Evolutionary conservation across 1,140 invertebrate genomes (phyloP).

Genomic region (Ceratosolen fusciceps): DNA sequence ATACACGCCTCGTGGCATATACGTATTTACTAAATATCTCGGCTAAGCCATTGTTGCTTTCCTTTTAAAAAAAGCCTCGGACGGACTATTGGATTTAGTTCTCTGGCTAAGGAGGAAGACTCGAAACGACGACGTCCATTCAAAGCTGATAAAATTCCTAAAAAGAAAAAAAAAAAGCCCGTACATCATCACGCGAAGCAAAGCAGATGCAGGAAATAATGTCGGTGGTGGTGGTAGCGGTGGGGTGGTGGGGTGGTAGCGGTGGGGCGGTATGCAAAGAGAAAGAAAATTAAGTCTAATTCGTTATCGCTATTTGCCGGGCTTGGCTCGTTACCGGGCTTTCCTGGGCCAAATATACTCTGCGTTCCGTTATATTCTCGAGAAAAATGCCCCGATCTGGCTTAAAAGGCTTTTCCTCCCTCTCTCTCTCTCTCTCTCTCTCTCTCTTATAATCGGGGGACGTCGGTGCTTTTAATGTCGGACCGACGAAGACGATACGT

Average conservation of each 20-base stretch:
- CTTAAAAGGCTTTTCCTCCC: neutral
- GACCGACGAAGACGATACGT: too few relatives aligned
- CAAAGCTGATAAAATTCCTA: constrained; percentile 20
- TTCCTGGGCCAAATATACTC: neutral
- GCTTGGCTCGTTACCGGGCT: constrained; percentile 7
- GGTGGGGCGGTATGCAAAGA: neutral
- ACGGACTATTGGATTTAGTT: neutral
- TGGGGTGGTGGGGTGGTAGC: neutral
- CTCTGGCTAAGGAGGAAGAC: neutral
- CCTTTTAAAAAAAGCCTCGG: neutral
- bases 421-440: too few relatives aligned
- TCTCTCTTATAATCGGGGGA: too few relatives aligned
- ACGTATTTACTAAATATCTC: too few relatives aligned
- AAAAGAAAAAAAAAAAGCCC: too few relatives aligned
- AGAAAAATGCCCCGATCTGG: neutral
- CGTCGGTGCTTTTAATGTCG: too few relatives aligned
- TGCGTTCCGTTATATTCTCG: neutral
- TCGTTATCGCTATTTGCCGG: constrained; percentile 21
- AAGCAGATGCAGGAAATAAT: constrained; percentile 21
- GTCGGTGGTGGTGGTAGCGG: too few relatives aligned
- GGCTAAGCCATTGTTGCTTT: neutral
- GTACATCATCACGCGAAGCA: neutral
- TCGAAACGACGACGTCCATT: neutral
- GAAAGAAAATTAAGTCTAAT: constrained; percentile 9
- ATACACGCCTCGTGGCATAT: too few relatives aligned